Evolutionary conservation across 2,888 invertebrate species (phyloP), one percentile per base, ranked within the genome.

Genomic region (Anodontia alba): DNA sequence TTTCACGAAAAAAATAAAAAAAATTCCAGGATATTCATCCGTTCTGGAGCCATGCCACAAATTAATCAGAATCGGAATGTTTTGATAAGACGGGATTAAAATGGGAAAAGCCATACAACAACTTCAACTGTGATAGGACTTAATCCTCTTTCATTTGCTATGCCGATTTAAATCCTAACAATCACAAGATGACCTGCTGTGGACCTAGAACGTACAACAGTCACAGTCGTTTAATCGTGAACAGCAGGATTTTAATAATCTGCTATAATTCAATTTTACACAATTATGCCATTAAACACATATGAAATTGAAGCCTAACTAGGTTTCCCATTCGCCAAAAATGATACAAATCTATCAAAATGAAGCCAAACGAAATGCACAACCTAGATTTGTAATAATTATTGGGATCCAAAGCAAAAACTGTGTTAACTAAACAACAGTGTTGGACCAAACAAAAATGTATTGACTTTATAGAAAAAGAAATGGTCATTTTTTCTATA

Each of bases 241-340:
- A 62, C 62, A 33, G 62, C 62, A 31, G 31, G 62, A 33, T 33
- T 62, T 62, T 31, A 31, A 62, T 31, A 62, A 33, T 54, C 54
- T 26, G 54, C 7, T 54, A 54, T 62, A 62, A 62, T 62, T 62
- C 23, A 33, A 62, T 62, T 62, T 62, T 62, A 62, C 62, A 62
- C 62, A 62, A 33, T 62, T 33, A 62, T 62, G 23, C 33, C 62
- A 62, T 62, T 62, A 62, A 62, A 62, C 57, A 62, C 54, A 54
- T 54, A 54, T 26, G 26, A 54, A 54, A 54, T 54, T 54, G 54
- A 54, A 26, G 54, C 26, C 23, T 10, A 23, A 54, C 5, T 54
- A 17, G 26, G 23, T 54, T 26, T 54, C 49, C 12, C 12, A 20
- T 49, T 20, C n/a, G n/a, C 10, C 5, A 26, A 54, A 54, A 23